These are phyloP conservation scores for Chaunax sp. DNA, from an alignment of 2,797 vertebrate genomes.

Conservation along the genomic window DNA sequence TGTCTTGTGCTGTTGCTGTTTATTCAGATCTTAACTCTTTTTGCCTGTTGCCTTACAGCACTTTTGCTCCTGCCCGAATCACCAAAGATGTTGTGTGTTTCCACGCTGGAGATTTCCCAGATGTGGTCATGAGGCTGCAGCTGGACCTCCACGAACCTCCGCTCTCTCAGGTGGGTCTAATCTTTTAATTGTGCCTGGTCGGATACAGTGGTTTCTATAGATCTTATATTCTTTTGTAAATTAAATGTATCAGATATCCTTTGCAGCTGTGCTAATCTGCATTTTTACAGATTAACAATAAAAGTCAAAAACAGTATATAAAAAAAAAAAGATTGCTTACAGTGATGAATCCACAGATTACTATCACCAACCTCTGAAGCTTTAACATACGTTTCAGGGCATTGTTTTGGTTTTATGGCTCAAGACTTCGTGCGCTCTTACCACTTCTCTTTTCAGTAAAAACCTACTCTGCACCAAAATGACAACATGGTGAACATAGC, in stretches of 20 bases:
- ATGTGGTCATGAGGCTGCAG: slow-evolving; percentile 94
- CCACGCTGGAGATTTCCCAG: slow-evolving; percentile 94
- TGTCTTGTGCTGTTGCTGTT: background rate
- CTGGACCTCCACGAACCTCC: slow-evolving; percentile 95
- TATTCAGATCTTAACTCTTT: background rate
- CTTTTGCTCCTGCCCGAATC: slow-evolving; percentile 81
- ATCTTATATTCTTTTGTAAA: background rate
- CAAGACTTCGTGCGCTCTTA: background rate
- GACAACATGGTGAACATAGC: background rate
- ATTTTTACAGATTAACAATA: background rate
- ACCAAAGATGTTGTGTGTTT: slow-evolving; percentile 98
- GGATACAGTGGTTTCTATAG: background rate
- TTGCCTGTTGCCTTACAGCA: slow-evolving; percentile 73
- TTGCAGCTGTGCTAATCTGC: background rate
- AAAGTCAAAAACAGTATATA: background rate
- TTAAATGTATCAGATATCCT: background rate
- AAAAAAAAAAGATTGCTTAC: background rate
- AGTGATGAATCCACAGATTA: background rate
- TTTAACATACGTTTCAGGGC: background rate
- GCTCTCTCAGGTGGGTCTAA: slow-evolving; percentile 88
- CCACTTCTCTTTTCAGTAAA: background rate
- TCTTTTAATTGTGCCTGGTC: background rate
- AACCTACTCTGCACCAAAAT: background rate
- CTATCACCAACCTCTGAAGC: background rate
- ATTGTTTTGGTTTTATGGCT: background rate